Base-by-base conservation (phyloP, 2,888 invertebrate genomes). In the Alloscopus bannaensis region DNA sequence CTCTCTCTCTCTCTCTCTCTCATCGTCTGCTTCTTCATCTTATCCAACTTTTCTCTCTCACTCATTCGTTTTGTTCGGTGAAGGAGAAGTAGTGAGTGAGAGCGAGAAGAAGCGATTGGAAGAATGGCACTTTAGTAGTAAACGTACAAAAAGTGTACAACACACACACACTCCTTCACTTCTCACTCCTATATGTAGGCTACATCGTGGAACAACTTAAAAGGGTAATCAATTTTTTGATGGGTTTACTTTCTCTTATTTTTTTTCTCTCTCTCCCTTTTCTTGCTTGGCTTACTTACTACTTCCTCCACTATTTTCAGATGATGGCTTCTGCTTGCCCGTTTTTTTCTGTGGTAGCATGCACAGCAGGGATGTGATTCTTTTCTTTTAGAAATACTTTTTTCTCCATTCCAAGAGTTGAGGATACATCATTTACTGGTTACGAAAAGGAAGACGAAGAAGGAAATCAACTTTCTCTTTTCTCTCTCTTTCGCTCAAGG, bases 191-290 rank as follows among this genome's bases (percentile, higher is more conserved):
- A 57, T 3, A 26, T 62, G 57, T 40, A 36, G 36, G n/a, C n/a
- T n/a, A n/a, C n/a, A n/a, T 20, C 31, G 42, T 22, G 36, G 75
- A 77, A 57, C 64, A 69, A 80, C 70, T 75, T 80, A 70, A 80
- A 75, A 73, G 69, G 70, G 75, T 65, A 80, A 80, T 75, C 80
- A 80, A 80, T 80, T 80, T 80, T 75, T 80, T 64, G 73, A 80
- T 75, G 59, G 69, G 75, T 47, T 71, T 71, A 60, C 76, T 66
- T 68, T 40, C 50, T 68, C 60, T 42, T 57, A 45, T 50, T 45
- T 65, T 18, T 4, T 45, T 40, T 18, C 42, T 50, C 59, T 52
- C 36, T 64, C 57, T 57, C 57, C 59, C 45, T n/a, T 40, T 13
- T 55, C 26, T 55, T n/a, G n/a, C n/a, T 18, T n/a, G 18, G 57